phyloP scores from a whole-genome alignment of 2,888 invertebrate genomes.

The Parnassius orleans region DNA sequence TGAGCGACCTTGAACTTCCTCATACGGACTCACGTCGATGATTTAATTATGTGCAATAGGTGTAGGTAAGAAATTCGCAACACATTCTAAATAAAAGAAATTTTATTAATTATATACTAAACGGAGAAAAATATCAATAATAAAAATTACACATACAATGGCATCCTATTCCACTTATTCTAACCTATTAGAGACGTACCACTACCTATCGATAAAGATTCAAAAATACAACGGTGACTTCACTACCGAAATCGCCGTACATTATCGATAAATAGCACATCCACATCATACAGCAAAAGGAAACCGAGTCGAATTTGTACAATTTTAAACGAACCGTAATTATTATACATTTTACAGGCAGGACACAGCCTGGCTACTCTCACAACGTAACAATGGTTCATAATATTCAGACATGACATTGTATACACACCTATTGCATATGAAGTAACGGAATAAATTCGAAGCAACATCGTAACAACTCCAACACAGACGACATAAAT shows the following conservation, averaged over 20 bases:
- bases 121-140: conserved; percentile 55
- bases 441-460: conserved; percentile 3
- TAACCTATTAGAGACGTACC: conserved; percentile 31
- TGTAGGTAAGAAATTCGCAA: conserved; percentile 24
- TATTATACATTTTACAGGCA: conserved; percentile 23
- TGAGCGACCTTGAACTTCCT: too few species aligned
- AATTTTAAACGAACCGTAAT: conserved; percentile 29
- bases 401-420: conserved; percentile 14
- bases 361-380: conserved; percentile 26
- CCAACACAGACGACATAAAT: too few species aligned
- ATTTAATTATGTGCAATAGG: too few species aligned
- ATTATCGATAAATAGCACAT: conserved; percentile 2
- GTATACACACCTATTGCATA: conserved; percentile 1
- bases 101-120: conserved; percentile 65
- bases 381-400: conserved; percentile 16
- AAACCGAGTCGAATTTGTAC: conserved; percentile 38
- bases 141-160: conserved; percentile 71
- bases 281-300: conserved; percentile 24
- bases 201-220: conserved; percentile 10
- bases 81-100: conserved; percentile 64
- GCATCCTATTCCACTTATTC: conserved; percentile 60
- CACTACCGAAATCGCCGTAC: not conserved
- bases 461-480: not conserved
- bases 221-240: not conserved
- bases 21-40: too few species aligned